Base-by-base conservation (phyloP, 2,113 vertebrate genomes). In the Leptocoma aspasia region DNA sequence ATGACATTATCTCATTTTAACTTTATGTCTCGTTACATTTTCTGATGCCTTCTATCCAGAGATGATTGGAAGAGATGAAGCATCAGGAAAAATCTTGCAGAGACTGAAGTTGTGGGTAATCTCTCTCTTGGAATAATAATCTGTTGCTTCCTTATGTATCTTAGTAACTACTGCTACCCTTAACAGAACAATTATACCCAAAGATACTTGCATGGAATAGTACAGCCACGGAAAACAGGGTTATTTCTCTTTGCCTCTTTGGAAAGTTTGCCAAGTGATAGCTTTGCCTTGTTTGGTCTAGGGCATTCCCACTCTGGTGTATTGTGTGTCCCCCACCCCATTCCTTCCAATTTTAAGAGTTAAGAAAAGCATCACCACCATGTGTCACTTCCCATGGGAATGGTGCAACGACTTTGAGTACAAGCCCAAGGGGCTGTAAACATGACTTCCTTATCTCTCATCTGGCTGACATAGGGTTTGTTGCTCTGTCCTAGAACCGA, bases 231-330 rank as follows among this genome's bases (percentile, higher is more conserved):
- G 84, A 96, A 95, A 93, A 90, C 33, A 73, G 86, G 81, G 83
- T 92, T 94, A 94, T 96, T 96, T 94, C 64, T 93, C 68, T 68
- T 80, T 35, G 78, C 35, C 31, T 60, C 5, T 83, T 86, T 85
- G 89, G 92, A 95, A 96, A 95, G 95, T 95, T 95, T 96, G 96
- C 95, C 88, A 94, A 95, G 90, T 7, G 37, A 21, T 70, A 95
- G 73, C 84, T 96, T 89, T 87, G 52, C 56, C 71, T 69, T 73
- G 21, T 66, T 90, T 94, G 31, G 70, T 85, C 63, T 61, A 61
- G 49, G 61, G 49, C 30, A 42, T 54, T 30, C 18, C 39, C 2
- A 1, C 44, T 23, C 75, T 64, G 12, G 5, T 61, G 12, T 37
- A 27, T 1, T 7, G 3, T 33, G 31, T 37, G 27, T 7, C 5